These are phyloP conservation scores for Penaeus chinensis DNA, from an alignment of 1,140 invertebrate genomes.

Conservation along the genomic window DNA sequence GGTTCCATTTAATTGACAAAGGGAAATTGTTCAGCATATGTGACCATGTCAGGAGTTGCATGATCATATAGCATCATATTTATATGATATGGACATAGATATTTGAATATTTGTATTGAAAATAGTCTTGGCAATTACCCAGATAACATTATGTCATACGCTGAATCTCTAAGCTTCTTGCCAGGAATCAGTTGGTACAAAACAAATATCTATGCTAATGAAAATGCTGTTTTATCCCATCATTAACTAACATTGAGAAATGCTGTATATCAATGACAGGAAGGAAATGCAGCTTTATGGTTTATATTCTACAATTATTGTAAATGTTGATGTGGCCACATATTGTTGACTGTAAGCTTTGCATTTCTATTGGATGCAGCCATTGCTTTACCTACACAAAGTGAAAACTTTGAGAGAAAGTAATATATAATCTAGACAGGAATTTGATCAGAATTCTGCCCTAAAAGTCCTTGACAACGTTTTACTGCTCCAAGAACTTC, in stretches of 20 bases:
- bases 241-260: too few species aligned
- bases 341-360: constrained; percentile 39
- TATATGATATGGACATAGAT: background rate
- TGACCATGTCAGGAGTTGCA: constrained; percentile 31
- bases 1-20: constrained; percentile 30
- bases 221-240: too few species aligned
- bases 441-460: too few species aligned
- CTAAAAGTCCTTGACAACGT: too few species aligned
- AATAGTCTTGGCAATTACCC: too few species aligned
- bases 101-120: background rate
- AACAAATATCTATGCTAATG: too few species aligned
- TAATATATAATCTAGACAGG: constrained; percentile 16
- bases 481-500: too few species aligned
- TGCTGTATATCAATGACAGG: too few species aligned
- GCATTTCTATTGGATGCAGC: constrained; percentile 49
- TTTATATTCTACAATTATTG: constrained; percentile 1
- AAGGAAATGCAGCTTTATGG: background rate
- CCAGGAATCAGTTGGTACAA: too few species aligned
- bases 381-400: constrained; percentile 1
- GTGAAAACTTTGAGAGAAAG: constrained; percentile 5
- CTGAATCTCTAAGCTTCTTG: too few species aligned
- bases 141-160: too few species aligned
- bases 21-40: constrained; percentile 25
- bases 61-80: background rate
- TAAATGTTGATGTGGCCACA: constrained; percentile 40